Evolutionary conservation across 2,113 vertebrate genomes (phyloP).

Genomic region (Brachypteracias leptosomus): DNA sequence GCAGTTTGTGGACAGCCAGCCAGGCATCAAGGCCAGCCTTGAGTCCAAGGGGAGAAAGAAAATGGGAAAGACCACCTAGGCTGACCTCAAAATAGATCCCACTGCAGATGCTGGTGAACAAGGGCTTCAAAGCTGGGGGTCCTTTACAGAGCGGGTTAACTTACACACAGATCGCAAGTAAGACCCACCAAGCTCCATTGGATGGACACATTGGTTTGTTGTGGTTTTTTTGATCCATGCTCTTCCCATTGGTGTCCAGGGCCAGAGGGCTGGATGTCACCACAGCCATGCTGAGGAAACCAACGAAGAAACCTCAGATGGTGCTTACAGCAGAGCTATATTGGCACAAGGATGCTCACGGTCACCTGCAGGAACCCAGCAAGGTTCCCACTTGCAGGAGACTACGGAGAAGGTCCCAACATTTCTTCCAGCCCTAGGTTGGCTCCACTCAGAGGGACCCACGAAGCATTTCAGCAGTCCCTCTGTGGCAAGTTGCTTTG

Average conservation of each 20-base stretch:
- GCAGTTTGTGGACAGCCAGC: background rate
- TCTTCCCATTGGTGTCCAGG: background rate
- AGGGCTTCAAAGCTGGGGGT: background rate
- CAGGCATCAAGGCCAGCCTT: too few species aligned
- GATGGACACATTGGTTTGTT: rapidly evolving
- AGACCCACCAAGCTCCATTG: background rate
- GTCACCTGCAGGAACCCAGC: background rate
- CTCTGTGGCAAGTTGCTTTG: background rate
- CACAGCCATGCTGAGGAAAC: background rate
- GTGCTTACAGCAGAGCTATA: rapidly evolving
- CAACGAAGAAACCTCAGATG: background rate
- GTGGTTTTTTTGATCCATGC: rapidly evolving
- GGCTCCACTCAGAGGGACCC: background rate
- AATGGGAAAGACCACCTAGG: background rate
- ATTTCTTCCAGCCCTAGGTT: background rate
- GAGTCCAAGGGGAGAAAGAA: background rate
- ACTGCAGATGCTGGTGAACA: background rate
- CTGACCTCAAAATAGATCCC: background rate
- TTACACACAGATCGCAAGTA: background rate
- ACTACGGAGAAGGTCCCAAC: background rate
- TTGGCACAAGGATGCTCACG: background rate
- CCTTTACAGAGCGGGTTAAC: background rate
- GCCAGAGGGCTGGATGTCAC: background rate
- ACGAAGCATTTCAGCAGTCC: rapidly evolving
- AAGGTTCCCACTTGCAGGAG: background rate